Evolutionary conservation across 2,888 invertebrate species (phyloP).

Genomic region (Lycia hirtaria): DNA sequence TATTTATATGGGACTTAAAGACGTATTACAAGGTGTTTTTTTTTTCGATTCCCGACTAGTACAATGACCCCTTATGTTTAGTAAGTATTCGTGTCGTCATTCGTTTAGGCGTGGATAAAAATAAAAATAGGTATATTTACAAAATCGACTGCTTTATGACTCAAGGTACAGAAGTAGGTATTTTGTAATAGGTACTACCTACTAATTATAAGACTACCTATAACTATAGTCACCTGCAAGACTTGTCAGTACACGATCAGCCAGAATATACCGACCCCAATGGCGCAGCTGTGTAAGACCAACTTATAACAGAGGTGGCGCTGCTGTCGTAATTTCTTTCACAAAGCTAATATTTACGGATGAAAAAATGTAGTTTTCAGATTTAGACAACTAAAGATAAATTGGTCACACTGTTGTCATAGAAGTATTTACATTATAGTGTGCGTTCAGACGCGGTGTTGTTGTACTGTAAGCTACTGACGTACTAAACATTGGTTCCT

Average conservation of each 20-base stretch:
- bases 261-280: neutral
- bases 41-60: no score
- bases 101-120: no score
- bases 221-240: conserved; percentile 12
- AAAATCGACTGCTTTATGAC: no score
- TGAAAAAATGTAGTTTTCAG: neutral
- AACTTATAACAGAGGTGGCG: neutral
- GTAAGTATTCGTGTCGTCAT: no score
- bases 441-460: neutral
- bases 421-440: no score
- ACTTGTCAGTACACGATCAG: conserved; percentile 60
- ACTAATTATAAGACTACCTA: no score
- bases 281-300: neutral
- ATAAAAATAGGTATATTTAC: no score
- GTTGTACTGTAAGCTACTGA: neutral
- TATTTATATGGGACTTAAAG: no score
- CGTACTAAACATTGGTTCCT: neutral
- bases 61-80: no score
- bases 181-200: no score
- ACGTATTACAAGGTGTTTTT: no score
- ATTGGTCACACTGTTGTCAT: neutral
- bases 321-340: neutral
- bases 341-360: neutral
- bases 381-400: neutral
- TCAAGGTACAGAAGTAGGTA: neutral